Evolutionary conservation across 2,888 invertebrate genomes (phyloP), one percentile per base, ranked within the genome.

Genomic region (Mimachlamys varia): DNA sequence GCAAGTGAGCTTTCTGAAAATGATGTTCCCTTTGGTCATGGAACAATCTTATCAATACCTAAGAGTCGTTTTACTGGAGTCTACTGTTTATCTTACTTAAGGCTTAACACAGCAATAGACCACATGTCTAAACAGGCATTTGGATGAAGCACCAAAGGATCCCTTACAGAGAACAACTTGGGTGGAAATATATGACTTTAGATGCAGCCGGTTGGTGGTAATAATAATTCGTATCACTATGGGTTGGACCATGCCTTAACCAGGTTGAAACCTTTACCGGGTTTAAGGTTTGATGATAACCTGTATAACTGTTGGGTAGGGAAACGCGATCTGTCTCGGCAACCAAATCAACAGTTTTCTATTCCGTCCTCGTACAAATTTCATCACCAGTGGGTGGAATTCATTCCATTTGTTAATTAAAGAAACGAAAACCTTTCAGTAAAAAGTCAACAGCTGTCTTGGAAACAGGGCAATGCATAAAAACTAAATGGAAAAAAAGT

Each of bases 361-460:
- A 53, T 53, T 53, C 53, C 19, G 19, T 58, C 22, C 58, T n/a
- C 58, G 58, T 58, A 58, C 58, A 58, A 53, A 19, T 58, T 58
- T 58, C 58, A 58, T 58, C 58, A 58, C 58, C 58, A 58, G 58
- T 58, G 58, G 58, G 58, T 58, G 58, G 58, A 58, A 58, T 58
- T 58, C 58, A 58, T 58, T 58, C 58, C 58, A 58, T 58, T 58
- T 58, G 58, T 58, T 58, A 22, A 58, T 58, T 58, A 58, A 58
- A n/a, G 19, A 58, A 58, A 22, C n/a, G 58, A 58, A 58, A 58
- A 58, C 53, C 44, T 12, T 53, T 53, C 22, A 22, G 58, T 58
- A 58, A 58, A 58, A 58, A 58, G 58, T 58, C 58, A 58, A 58
- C 58, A 19, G n/a, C 19, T 58, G 58, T 58, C 58, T 19, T 58